phyloP scores from a whole-genome alignment of 2,888 invertebrate genomes.

The Drosophila paracracens region DNA sequence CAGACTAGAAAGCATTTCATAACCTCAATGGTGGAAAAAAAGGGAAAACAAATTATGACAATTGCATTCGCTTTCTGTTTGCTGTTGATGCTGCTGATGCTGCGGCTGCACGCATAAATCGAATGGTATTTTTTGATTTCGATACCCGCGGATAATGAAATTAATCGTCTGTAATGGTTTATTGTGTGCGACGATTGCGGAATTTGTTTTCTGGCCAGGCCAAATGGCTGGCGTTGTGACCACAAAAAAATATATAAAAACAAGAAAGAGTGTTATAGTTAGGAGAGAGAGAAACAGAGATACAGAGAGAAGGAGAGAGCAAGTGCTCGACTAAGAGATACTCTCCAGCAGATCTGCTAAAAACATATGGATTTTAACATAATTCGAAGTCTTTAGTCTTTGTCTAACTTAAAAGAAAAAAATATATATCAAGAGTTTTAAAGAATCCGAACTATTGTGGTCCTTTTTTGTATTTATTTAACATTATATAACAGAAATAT shows the following conservation, averaged over 20 bases:
- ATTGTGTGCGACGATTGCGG: slow-evolving; percentile 74
- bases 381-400: rapidly evolving
- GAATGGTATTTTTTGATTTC: slow-evolving; percentile 72
- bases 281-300: neutral
- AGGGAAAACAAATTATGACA: slow-evolving; percentile 39
- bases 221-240: slow-evolving; percentile 28
- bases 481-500: neutral
- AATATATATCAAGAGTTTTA: neutral
- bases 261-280: slow-evolving; percentile 2
- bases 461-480: too few species aligned
- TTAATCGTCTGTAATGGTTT: slow-evolving; percentile 81
- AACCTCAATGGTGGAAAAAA: slow-evolving; percentile 11
- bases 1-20: slow-evolving; percentile 48
- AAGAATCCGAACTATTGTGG: neutral
- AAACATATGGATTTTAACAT: too few species aligned
- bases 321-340: neutral
- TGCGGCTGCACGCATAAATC: slow-evolving; percentile 73
- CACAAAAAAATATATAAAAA: slow-evolving; percentile 23
- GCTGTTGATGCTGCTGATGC: slow-evolving; percentile 54
- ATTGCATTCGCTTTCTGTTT: slow-evolving; percentile 65
- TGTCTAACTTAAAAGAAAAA: neutral
- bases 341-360: neutral
- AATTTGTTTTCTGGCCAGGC: slow-evolving; percentile 62
- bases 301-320: neutral
- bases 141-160: slow-evolving; percentile 74